Evolutionary conservation across 23 tunicate species (phyloP).

Genomic region (Aplidium turbinatum): DNA sequence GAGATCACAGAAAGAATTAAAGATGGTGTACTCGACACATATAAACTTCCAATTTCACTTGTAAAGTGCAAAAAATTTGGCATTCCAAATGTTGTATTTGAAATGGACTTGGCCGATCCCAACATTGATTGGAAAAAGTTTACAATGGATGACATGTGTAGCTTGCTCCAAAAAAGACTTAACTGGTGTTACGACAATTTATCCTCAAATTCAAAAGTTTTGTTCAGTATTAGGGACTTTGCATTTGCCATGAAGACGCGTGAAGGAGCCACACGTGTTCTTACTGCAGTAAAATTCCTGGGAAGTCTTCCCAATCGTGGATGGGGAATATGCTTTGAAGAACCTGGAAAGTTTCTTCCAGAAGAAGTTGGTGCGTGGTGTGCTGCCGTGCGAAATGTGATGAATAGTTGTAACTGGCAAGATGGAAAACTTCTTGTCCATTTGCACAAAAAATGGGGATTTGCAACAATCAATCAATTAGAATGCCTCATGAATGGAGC

Average conservation of each 20-base stretch:
- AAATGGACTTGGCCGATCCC: conserved; percentile 36
- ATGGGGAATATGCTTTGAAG: conserved; percentile 42
- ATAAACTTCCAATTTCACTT: conserved; percentile 11
- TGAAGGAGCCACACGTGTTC: conserved; percentile 18
- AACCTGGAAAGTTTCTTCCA: conserved; percentile 28
- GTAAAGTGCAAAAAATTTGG: conserved; percentile 27
- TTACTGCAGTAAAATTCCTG: conserved; percentile 4
- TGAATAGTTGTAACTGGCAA: conserved; percentile 26
- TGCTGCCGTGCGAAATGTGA: conserved; percentile 28
- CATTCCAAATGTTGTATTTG: conserved; percentile 26
- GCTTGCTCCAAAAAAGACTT: conserved; percentile 2
- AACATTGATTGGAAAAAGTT: conserved; percentile 31
- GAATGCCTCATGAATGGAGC: conserved; percentile 51
- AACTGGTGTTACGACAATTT: conserved; percentile 36
- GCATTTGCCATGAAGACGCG: conserved; percentile 16
- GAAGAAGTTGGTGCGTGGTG: conserved; percentile 39
- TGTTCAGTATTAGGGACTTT: conserved; percentile 24
- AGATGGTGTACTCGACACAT: conserved; percentile 1
- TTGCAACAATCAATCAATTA: conserved; percentile 28
- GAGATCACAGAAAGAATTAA: conserved; percentile 9
- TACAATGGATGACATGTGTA: conserved; percentile 30
- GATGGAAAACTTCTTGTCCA: conserved; percentile 33
- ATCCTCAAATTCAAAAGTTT: background rate
- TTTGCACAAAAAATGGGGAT: conserved; percentile 32
- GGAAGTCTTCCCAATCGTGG: conserved; percentile 36